Base-by-base conservation (phyloP, 2,797 vertebrate species). In the Loris lydekkerianus region DNA sequence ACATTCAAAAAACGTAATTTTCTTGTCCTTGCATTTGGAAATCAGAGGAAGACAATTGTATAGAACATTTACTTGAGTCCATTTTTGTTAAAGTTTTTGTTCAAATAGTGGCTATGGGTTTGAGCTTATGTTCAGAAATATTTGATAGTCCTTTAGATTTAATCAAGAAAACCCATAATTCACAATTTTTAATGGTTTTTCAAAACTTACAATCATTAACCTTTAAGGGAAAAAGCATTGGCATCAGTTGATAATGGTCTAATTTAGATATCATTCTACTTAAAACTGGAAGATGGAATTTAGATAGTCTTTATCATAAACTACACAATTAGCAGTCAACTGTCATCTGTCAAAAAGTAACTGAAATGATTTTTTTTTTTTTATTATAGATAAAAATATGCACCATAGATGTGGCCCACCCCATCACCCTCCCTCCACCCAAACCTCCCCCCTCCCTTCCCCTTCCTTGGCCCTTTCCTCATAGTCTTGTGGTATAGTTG, bases 1-100 rank as follows among this genome's bases (percentile, higher is more conserved):
- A 82, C 23, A 27, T 78, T 82, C 73, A 86, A 40, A 94, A 60
- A 95, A 78, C 3, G 2, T 31, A 10, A 83, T 73, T 86, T 80
- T 80, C 37, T 70, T 73, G 14, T 97, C 29, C 58, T 77, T 94
- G 25, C 7, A 43, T 89, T 89, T 85, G 58, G 29, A 95, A 94
- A 80, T 53, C 53, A 72, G 53, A 73, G n/a, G 23, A 95, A 78
- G 65, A 77, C 9, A 70, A 86, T 63, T 3, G 65, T 93, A 65
- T 37, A 82, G 92, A 95, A n/a, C 7, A 93, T 63, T 27, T 76
- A 91, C 87, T 29, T 82, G 29, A 89, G 65, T 89, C 21, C 20
- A 67, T 78, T 86, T 97, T 77, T 82, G 9, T 65, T 95, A 76
- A 92, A 1, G 9, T 65, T 49, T 89, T 72, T 65, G 31, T 61